A percentile compares a stretch with the other conserved stretches of the same genome.
These are phyloP conservation scores for Mechanitis messenoides DNA, from an alignment of 2,888 invertebrate genomes.

Conservation along the genomic window DNA sequence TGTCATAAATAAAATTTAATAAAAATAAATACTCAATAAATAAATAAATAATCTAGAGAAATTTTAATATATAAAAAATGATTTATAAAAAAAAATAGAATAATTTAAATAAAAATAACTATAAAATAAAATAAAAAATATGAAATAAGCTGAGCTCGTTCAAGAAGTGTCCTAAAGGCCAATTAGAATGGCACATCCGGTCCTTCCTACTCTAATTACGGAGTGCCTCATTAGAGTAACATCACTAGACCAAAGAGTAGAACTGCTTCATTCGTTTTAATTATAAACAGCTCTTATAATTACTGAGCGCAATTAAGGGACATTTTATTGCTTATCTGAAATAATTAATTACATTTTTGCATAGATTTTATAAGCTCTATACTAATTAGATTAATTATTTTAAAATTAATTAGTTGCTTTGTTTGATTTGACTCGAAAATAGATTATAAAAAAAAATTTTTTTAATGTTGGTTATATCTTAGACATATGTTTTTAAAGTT, in stretches of 20 bases:
- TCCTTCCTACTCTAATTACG: slow-evolving; percentile 75
- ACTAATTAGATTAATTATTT: slow-evolving; percentile 14
- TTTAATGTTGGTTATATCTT: too few relatives aligned
- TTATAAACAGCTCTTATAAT: slow-evolving; percentile 70
- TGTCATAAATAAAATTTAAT: too few relatives aligned
- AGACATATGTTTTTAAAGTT: too few relatives aligned
- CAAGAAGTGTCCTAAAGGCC: slow-evolving; percentile 60
- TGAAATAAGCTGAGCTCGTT: too few relatives aligned
- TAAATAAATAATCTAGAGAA: too few relatives aligned
- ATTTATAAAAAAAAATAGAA: not conserved
- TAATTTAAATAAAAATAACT: not conserved
- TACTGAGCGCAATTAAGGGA: slow-evolving; percentile 64
- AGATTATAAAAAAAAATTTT: too few relatives aligned
- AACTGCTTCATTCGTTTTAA: slow-evolving; percentile 72
- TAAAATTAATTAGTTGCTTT: too few relatives aligned
- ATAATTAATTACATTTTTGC: slow-evolving; percentile 42
- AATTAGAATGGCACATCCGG: slow-evolving; percentile 72
- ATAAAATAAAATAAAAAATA: not conserved
- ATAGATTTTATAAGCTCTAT: slow-evolving; percentile 24
- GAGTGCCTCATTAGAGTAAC: slow-evolving; percentile 71
- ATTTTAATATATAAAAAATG: too few relatives aligned
- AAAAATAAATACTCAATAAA: too few relatives aligned
- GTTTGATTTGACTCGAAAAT: not conserved
- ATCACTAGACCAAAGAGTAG: slow-evolving; percentile 59
- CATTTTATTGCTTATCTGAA: slow-evolving; percentile 60